Conservation (phyloP, 1,140 invertebrate genomes). For the Neodiprion pinetum region DNA sequence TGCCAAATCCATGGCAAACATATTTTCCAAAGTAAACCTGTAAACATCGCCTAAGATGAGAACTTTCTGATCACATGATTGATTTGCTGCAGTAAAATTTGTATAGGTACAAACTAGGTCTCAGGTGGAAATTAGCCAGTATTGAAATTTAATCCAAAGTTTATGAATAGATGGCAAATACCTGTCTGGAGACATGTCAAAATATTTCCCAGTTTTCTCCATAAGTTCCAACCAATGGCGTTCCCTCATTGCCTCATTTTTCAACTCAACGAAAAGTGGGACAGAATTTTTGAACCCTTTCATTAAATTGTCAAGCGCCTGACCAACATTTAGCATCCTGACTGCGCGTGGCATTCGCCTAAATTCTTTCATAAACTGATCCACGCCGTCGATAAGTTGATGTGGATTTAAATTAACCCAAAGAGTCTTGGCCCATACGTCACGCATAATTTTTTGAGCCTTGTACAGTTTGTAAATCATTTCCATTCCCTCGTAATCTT, state of each 20-base stretch:
- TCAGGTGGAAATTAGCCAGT: too few species aligned
- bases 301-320: constrained; percentile 80
- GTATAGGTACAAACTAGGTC: neutral
- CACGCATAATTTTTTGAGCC: constrained; percentile 76
- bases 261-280: constrained; percentile 88
- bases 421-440: constrained; percentile 83
- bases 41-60: neutral
- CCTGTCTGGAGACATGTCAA: constrained; percentile 85
- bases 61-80: neutral
- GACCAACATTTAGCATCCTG: constrained; percentile 67
- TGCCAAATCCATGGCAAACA: constrained; percentile 91
- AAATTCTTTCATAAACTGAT: constrained; percentile 82
- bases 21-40: constrained; percentile 84
- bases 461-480: constrained; percentile 81
- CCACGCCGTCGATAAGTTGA: constrained; percentile 84
- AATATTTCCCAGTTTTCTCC: constrained; percentile 82
- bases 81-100: neutral
- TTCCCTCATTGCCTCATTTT: constrained; percentile 87
- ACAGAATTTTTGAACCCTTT: constrained; percentile 87
- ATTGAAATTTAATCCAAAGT: too few species aligned
- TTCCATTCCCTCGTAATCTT: constrained; percentile 77
- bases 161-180: constrained; percentile 26
- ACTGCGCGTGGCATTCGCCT: constrained; percentile 67
- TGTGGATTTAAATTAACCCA: constrained; percentile 89
- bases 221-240: constrained; percentile 90